A percentile compares a stretch with the other conserved stretches of the same genome.
phyloP scores from a whole-genome alignment of 2,888 invertebrate genomes.

The Busseola fusca region DNA sequence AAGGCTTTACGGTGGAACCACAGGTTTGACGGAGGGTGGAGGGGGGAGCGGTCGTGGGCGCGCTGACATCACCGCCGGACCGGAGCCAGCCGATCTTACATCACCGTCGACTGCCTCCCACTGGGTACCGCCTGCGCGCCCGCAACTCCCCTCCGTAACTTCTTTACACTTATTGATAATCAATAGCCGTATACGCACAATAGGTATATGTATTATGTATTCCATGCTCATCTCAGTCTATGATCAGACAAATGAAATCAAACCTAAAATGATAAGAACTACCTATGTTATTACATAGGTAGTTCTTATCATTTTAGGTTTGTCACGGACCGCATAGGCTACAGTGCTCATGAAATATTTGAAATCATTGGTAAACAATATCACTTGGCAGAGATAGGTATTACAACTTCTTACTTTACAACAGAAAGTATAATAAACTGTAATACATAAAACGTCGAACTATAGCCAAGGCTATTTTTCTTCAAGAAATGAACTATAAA shows the following conservation, averaged over 20 bases:
- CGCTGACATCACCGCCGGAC: constrained; percentile 87
- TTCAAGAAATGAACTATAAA: constrained; percentile 54
- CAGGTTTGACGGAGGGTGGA: constrained; percentile 66
- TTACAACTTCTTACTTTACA: neutral
- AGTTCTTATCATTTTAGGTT: neutral
- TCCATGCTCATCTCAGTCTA: neutral
- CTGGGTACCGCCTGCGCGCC: constrained; percentile 73
- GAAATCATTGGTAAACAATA: neutral
- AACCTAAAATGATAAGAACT: neutral
- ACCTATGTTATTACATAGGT: neutral
- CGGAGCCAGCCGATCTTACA: constrained; percentile 86
- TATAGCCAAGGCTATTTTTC: neutral
- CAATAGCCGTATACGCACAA: constrained; percentile 57
- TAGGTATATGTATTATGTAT: constrained; percentile 9
- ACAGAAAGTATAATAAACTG: constrained; percentile 1
- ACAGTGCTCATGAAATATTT: neutral
- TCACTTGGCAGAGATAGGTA: constrained; percentile 4
- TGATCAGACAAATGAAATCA: too few relatives aligned
- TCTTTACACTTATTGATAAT: constrained; percentile 67
- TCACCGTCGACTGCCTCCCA: constrained; percentile 82
- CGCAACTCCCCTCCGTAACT: constrained; percentile 65
- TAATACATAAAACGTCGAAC: neutral
- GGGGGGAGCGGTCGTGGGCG: constrained; percentile 79
- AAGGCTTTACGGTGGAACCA: constrained; percentile 78
- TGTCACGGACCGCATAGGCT: neutral